These are phyloP conservation scores for Antedon mediterranea DNA, from an alignment of 53 echinoderm and acorn worm genomes.

Conservation along the genomic window DNA sequence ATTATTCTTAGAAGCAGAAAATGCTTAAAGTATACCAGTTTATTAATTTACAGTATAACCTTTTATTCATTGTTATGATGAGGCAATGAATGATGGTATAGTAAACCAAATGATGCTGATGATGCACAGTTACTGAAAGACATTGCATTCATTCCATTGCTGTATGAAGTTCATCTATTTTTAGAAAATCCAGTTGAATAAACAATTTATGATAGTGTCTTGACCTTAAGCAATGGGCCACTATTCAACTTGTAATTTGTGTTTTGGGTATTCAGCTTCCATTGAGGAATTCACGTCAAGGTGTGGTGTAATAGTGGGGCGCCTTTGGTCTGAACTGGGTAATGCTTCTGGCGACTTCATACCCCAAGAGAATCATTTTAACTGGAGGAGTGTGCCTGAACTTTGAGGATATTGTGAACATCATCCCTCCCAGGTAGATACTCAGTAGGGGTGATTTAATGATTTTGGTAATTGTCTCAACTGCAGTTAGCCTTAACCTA, in stretches of 20 bases:
- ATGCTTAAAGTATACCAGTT: no score
- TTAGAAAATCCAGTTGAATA: neutral
- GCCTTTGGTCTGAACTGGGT: neutral
- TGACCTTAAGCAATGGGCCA: neutral
- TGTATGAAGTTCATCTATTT: neutral
- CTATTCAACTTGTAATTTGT: no score
- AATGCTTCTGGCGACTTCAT: neutral
- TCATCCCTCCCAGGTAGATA: neutral
- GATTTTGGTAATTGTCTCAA: no score
- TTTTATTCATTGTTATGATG: no score
- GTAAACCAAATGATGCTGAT: neutral
- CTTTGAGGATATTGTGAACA: neutral
- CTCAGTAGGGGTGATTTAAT: neutral
- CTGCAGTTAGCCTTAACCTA: neutral
- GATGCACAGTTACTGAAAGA: no score
- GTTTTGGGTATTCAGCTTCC: neutral
- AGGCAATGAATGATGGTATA: no score
- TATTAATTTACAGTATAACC: no score
- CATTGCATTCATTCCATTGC: neutral
- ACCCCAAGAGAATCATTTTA: neutral
- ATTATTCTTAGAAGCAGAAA: no score
- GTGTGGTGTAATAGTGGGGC: neutral
- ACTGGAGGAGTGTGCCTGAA: neutral
- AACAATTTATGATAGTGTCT: neutral
- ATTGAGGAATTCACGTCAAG: neutral